These are phyloP conservation scores for Chroicocephalus ridibundus DNA, from an alignment of 2,113 vertebrate species.

Conservation along the genomic window DNA sequence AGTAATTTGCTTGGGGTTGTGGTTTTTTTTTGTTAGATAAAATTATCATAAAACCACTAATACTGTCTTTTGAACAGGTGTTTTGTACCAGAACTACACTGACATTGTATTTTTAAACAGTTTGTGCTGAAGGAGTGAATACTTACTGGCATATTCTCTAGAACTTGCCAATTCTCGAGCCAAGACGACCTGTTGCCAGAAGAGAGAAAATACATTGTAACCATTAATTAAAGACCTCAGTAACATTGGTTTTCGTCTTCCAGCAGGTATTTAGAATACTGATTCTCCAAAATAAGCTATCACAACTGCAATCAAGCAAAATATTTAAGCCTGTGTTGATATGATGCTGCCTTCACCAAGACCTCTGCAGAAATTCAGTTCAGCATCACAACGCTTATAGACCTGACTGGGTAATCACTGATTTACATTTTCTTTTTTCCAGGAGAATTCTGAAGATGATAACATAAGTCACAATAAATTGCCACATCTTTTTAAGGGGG, in stretches of 20 bases:
- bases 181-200: constrained; percentile 87
- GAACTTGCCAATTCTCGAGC: constrained; percentile 91
- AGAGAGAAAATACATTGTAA: constrained; percentile 19
- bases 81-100: background rate
- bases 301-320: background rate
- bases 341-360: background rate
- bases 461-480: background rate
- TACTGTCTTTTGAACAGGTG: background rate
- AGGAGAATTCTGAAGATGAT: background rate
- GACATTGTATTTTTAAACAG: background rate
- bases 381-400: background rate
- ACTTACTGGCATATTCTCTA: constrained; percentile 98
- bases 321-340: background rate
- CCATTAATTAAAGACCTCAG: background rate
- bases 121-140: background rate
- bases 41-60: background rate
- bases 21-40: background rate
- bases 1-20: background rate
- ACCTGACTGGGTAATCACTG: background rate
- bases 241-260: background rate
- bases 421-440: background rate
- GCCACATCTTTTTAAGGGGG: background rate
- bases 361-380: background rate
- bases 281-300: background rate
- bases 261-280: background rate